Conservation (phyloP, 2,113 vertebrate species). For the Muntiacus muntjak region DNA sequence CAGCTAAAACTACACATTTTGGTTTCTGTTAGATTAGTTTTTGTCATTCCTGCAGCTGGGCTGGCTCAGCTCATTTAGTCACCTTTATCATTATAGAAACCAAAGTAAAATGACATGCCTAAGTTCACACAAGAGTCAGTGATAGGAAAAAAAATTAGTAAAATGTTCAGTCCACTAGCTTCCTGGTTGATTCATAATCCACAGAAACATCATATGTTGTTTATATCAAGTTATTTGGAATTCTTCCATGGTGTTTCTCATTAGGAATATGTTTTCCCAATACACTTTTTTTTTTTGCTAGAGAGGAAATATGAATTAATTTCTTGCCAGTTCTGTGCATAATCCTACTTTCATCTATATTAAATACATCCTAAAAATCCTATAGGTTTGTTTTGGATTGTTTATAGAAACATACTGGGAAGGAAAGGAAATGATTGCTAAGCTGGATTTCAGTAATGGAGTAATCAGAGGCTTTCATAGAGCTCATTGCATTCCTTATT, state of each 20-base stretch:
- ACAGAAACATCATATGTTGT: not conserved
- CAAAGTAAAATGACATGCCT: not conserved
- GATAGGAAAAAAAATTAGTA: not conserved
- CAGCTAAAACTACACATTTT: not conserved
- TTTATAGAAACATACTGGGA: conserved; percentile 35
- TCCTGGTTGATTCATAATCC: not conserved
- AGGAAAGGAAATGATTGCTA: conserved; percentile 55
- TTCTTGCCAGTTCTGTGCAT: conserved; percentile 1
- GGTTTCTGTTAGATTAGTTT: not conserved
- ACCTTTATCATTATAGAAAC: conserved; percentile 11
- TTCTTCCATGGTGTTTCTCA: not conserved
- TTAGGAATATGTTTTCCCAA: conserved; percentile 34
- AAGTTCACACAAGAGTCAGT: not conserved
- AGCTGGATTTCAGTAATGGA: conserved; percentile 46
- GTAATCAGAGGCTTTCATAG: conserved; percentile 38
- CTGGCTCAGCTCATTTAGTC: conserved; percentile 16
- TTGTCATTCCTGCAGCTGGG: not conserved
- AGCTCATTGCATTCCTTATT: conserved; percentile 68
- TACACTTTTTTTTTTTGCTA: not conserved
- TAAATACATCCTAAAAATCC: conserved; percentile 35
- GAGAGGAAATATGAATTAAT: conserved; percentile 51
- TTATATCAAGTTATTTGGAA: conserved; percentile 58
- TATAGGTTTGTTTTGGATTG: conserved; percentile 52
- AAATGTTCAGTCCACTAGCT: not conserved
- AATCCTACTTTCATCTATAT: conserved; percentile 39